Percentiles rank a stretch among this genome's conserved stretches.
phyloP scores from a whole-genome alignment of 2,888 invertebrate genomes.

The Apamea anceps region DNA sequence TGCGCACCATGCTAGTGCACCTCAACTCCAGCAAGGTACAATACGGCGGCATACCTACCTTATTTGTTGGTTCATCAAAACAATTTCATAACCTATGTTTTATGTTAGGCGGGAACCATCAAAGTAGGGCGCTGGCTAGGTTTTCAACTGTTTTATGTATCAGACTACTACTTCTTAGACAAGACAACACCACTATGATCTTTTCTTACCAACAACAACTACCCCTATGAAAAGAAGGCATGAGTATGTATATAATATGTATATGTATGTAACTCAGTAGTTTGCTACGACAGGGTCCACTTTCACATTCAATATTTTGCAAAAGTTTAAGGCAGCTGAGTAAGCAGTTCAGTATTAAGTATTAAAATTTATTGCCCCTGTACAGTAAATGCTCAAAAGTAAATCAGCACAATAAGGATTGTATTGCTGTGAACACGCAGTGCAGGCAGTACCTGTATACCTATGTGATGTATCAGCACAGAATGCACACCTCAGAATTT shows the following conservation, averaged over 20 bases:
- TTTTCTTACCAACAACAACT: neutral
- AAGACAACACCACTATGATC: neutral
- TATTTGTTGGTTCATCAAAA: conserved; percentile 7
- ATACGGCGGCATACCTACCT: neutral
- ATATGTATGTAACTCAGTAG: neutral
- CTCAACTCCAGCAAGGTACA: conserved; percentile 85
- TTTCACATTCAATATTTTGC: conserved; percentile 2
- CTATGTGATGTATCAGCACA: neutral
- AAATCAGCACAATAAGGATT: neutral
- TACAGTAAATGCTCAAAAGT: neutral
- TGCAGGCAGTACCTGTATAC: neutral
- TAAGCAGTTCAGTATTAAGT: neutral
- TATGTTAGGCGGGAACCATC: conserved; percentile 4
- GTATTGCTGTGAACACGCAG: neutral
- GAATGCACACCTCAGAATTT: neutral
- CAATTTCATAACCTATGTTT: conserved; percentile 35
- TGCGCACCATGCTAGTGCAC: conserved; percentile 84
- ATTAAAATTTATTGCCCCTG: neutral
- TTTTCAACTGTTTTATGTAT: neutral
- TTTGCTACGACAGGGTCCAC: neutral
- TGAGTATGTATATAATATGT: no score
- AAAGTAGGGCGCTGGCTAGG: neutral
- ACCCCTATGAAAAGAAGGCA: neutral
- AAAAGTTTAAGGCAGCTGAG: neutral
- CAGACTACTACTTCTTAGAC: neutral